Conservation (phyloP, 2,797 vertebrate genomes). For the Hippopotamyrus pictus region DNA sequence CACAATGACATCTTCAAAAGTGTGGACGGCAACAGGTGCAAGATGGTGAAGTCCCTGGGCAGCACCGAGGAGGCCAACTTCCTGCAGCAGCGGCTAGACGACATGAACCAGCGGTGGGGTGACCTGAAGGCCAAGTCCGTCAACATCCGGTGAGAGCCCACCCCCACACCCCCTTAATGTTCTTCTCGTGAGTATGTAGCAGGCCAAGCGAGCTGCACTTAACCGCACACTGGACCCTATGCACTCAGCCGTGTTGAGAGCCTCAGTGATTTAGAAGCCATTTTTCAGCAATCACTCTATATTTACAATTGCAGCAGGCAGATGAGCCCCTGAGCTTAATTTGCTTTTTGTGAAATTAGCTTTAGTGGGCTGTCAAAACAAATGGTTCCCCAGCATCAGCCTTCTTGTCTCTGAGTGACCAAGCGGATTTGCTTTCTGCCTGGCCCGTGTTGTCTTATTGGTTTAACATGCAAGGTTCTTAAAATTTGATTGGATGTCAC, state of each 20-base stretch:
- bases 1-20: slow-evolving; percentile 98
- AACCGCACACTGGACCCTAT: background rate
- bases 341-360: slow-evolving; percentile 30
- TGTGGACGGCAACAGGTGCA: slow-evolving; percentile 87
- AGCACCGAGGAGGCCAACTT: slow-evolving; percentile 86
- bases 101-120: slow-evolving; percentile 98
- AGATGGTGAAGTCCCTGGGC: slow-evolving; percentile 93
- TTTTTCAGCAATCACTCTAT: slow-evolving; percentile 54
- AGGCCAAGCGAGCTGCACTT: background rate
- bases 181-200: background rate
- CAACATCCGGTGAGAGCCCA: slow-evolving; percentile 75
- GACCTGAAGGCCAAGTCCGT: slow-evolving; percentile 88
- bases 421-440: background rate
- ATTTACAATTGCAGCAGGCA: slow-evolving; percentile 52
- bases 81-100: slow-evolving; percentile 89
- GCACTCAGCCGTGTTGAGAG: background rate
- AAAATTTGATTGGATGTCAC: background rate
- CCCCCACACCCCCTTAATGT: background rate
- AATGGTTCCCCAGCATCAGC: slow-evolving; percentile 29
- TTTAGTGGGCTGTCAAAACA: slow-evolving; percentile 29
- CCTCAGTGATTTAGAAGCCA: slow-evolving; percentile 41
- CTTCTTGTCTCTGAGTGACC: background rate
- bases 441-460: background rate
- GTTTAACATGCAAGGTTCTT: background rate
- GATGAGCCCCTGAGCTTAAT: slow-evolving; percentile 23